Evolutionary conservation across 2,113 vertebrate genomes (phyloP), one percentile per base, ranked within the genome.

Genomic region (Corythaixoides concolor): DNA sequence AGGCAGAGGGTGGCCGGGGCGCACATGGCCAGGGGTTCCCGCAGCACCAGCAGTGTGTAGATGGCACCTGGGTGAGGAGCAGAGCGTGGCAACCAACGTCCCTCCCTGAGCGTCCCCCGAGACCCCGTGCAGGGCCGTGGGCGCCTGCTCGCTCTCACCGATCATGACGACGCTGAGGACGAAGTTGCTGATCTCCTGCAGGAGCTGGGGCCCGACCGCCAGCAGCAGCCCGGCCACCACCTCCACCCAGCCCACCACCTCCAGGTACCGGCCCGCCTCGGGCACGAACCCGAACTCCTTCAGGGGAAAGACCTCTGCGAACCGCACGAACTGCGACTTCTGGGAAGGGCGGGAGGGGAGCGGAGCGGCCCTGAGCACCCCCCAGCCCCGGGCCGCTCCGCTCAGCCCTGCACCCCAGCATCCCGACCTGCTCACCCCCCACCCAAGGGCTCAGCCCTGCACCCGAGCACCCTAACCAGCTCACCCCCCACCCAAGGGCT

Each of bases 111-210:
- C 18, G 9, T 21, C 45, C 32, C 47, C 60, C n/a, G 0, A 41
- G 37, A 22, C 12, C 69, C 90, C 14, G 1, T 0, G 2, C 17
- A 0, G 35, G 58, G 43, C 7, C 7, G 15, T 0, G 3, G 66
- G 58, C 0, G 0, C 72, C 55, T 12, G 1, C 70, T 2, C 3
- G 49, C 53, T 60, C 98, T 98, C 96, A 98, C 98, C 98, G 12
- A 98, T 98, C 98, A 98, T 98, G 84, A 98, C 3, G 66, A 98
- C 43, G 2, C 93, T 98, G 95, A 99, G 97, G 73, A 98, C 26
- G 78, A 98, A 95, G 96, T 97, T 98, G 96, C 98, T 98, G 97
- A 98, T 95, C 84, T 98, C 97, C 79, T 97, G 98, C 73, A 98
- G 97, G 52, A 97, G 81, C 37, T 96, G 97, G n/a, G 98, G 97